Evolutionary conservation across 2,113 vertebrate genomes (phyloP).

Genomic region (Sterrhoptilus dennistouni): DNA sequence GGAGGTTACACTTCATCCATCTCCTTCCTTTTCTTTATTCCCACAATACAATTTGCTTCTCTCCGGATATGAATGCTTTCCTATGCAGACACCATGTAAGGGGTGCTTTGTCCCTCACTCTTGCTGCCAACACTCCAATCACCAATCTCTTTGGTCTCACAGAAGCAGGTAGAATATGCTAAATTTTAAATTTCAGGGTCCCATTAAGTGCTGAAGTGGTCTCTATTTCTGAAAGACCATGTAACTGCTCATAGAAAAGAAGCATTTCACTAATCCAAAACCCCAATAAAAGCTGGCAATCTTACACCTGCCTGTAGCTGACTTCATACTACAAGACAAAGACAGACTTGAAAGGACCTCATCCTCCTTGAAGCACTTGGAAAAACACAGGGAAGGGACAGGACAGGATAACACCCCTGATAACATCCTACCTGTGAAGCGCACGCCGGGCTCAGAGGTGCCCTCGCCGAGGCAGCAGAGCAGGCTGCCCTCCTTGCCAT

Average conservation of each 20-base stretch:
- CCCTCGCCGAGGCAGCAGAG: slow-evolving; percentile 61
- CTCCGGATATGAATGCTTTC: slow-evolving; percentile 34
- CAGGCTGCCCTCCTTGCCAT: slow-evolving; percentile 76
- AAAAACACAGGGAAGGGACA: background rate
- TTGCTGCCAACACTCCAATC: background rate
- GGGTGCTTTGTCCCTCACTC: background rate
- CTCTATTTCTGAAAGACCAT: background rate
- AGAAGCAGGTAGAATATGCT: background rate
- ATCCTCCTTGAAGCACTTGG: background rate
- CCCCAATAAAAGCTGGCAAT: background rate
- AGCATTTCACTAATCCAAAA: background rate
- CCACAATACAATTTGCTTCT: slow-evolving; percentile 14
- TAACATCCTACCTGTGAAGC: slow-evolving; percentile 61
- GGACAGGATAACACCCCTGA: background rate
- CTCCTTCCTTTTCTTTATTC: slow-evolving; percentile 61
- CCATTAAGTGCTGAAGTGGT: background rate
- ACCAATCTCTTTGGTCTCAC: background rate
- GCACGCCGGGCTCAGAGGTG: background rate
- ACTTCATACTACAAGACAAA: background rate
- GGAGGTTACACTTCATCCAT: slow-evolving; percentile 15
- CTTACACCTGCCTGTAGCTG: background rate
- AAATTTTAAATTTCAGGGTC: background rate
- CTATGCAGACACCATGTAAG: background rate
- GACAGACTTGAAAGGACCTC: background rate
- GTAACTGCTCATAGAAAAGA: background rate